Evolutionary conservation across 1,140 invertebrate species (phyloP).

Genomic region (Heliconius hewitsoni): DNA sequence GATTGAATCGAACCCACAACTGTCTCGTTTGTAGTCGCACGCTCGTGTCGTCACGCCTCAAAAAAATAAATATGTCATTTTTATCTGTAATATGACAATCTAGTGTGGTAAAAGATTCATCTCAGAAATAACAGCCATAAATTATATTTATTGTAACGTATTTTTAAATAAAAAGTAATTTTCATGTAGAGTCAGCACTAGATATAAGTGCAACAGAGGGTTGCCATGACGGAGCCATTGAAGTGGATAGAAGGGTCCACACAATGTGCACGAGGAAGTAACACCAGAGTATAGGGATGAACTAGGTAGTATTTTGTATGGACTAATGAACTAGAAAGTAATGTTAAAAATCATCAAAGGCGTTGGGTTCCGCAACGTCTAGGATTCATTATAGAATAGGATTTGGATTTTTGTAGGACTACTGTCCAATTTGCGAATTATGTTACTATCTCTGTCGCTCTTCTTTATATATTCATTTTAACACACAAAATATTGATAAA

Average conservation of each 20-base stretch:
- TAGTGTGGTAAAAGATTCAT: no score
- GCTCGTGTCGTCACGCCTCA: no score
- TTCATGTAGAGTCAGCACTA: background rate
- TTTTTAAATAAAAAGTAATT: background rate
- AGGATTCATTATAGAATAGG: no score
- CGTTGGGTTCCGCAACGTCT: background rate
- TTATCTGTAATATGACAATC: no score
- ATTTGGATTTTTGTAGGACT: no score
- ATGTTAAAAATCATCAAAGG: background rate
- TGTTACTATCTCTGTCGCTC: no score
- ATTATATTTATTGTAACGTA: background rate
- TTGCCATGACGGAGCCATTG: background rate
- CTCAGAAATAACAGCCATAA: background rate
- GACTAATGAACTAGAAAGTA: background rate
- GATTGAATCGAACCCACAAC: no score
- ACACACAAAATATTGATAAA: no score
- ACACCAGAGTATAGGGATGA: background rate
- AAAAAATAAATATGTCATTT: no score
- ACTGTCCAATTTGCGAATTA: no score
- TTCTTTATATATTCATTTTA: no score
- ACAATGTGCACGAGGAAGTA: background rate
- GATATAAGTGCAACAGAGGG: slow-evolving; percentile 1
- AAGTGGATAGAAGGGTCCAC: background rate
- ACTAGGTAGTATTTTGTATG: background rate
- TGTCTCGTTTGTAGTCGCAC: no score